A percentile compares a stretch with the other conserved stretches of the same genome.
Conservation (phyloP, 2,888 invertebrate genomes). For the Esperia sulphurella region DNA sequence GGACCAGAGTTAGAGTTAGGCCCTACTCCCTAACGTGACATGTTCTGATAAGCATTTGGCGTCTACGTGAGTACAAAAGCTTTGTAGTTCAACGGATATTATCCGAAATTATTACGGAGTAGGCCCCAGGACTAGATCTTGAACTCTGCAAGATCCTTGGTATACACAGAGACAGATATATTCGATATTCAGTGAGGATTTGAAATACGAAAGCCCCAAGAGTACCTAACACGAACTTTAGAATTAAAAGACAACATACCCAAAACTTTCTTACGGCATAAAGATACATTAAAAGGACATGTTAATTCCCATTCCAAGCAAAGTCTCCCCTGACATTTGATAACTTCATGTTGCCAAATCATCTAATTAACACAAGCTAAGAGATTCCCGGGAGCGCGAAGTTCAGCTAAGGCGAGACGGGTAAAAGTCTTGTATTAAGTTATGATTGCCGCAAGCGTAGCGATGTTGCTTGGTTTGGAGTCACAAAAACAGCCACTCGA, state of each 20-base stretch:
- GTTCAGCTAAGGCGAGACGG: neutral
- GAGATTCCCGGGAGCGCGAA: neutral
- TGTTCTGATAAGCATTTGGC: too few species aligned
- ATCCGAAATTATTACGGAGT: too few species aligned
- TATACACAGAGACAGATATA: too few species aligned
- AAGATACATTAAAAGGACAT: neutral
- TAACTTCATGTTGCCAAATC: constrained; percentile 14
- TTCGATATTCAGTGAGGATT: too few species aligned
- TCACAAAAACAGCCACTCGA: constrained; percentile 3
- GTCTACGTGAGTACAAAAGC: too few species aligned
- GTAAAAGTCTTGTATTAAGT: constrained; percentile 33
- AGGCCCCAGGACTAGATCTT: too few species aligned
- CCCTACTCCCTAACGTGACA: too few species aligned
- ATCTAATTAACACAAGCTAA: constrained; percentile 21
- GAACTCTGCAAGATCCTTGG: too few species aligned
- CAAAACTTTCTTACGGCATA: neutral
- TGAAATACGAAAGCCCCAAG: neutral
- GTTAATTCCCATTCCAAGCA: neutral
- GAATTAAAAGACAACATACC: neutral
- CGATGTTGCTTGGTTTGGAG: constrained; percentile 18
- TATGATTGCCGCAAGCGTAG: constrained; percentile 28
- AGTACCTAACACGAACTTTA: neutral
- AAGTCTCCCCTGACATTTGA: neutral
- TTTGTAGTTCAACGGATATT: too few species aligned
- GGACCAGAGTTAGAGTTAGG: too few species aligned